Evolutionary conservation across 2,797 vertebrate species (phyloP).

Genomic region (Adrianichthys oophorus): DNA sequence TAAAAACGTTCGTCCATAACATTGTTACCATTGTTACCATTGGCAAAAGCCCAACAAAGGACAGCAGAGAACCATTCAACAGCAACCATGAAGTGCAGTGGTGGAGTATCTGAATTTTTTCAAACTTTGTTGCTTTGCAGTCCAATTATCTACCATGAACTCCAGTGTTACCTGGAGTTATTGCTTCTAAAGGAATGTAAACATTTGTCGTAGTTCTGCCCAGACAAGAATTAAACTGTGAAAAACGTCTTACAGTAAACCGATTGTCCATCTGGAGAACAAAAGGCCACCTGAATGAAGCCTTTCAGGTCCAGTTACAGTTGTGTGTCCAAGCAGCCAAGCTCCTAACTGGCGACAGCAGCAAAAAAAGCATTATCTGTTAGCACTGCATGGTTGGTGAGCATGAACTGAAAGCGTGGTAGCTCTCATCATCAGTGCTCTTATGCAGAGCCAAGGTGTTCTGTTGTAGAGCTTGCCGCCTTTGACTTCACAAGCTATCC

Average conservation of each 20-base stretch:
- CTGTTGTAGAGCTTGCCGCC: constrained; percentile 21
- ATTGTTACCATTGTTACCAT: too few relatives aligned
- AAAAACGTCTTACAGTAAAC: constrained; percentile 30
- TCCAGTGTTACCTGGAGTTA: too few relatives aligned
- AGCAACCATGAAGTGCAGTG: too few relatives aligned
- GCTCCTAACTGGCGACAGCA: constrained; percentile 37
- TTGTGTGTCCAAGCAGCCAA: constrained; percentile 88
- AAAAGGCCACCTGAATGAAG: constrained; percentile 37
- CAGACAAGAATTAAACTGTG: constrained; percentile 36
- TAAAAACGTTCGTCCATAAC: too few relatives aligned
- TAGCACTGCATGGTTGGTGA: constrained; percentile 82
- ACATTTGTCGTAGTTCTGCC: constrained; percentile 35
- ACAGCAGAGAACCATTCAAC: too few relatives aligned
- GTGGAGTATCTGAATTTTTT: too few relatives aligned
- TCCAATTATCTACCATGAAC: too few relatives aligned
- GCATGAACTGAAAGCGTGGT: constrained; percentile 76
- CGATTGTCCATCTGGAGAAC: constrained; percentile 33
- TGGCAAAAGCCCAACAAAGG: too few relatives aligned
- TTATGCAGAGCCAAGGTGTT: constrained; percentile 31
- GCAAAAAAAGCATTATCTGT: constrained; percentile 61
- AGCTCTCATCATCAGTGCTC: constrained; percentile 71
- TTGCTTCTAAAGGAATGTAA: constrained; percentile 13
- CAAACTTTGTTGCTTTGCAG: too few relatives aligned
- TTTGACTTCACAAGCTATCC: constrained; percentile 35
- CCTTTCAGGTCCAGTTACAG: constrained; percentile 73